Base-by-base conservation (phyloP, 2,797 vertebrate species). In the Apodemus agrarius region DNA sequence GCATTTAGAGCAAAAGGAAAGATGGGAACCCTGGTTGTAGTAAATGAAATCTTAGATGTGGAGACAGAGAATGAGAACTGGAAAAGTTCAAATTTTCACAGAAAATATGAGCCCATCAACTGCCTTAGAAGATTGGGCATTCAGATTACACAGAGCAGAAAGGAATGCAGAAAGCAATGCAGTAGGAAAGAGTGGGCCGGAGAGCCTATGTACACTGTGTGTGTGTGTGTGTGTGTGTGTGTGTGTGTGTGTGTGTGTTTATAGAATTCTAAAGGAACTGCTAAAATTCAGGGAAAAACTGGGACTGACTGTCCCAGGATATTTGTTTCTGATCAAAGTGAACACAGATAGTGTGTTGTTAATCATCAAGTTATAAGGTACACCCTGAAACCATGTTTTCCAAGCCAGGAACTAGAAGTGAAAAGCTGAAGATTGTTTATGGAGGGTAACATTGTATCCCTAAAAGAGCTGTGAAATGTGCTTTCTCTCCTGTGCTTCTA, bases 31-130 rank as follows among this genome's bases (percentile, higher is more conserved):
- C 75, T 89, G 92, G 43, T 26, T 80, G 72, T 17, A 63, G 49
- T 5, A 80, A 76, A 89, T 83, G 37, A n/a, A 74, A 59, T 93
- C 52, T 96, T 17, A 59, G 57, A 96, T 2, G 4, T 24, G 49
- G 26, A 78, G 43, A 79, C 2, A 40, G 78, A 72, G 12, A 85
- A 72, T 34, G 52, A 92, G 61, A 85, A 82, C 13, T 72, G 3
- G n/a, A 86, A 93, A 92, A 21, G 31, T 86, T 29, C 96, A 96
- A 94, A 63, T 89, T 87, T 93, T 75, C 59, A 88, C n/a, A 81
- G 26, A 40, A 91, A 67, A 78, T 46, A 81, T 37, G 67, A 93
- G 24, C 16, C 76, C 31, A 87, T 61, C 76, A 85, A 95, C 61
- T 69, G 91, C 11, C 29, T 90, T 59, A 46, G 1, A 69, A 92